These are phyloP conservation scores for Parotia lawesii DNA, from an alignment of 2,113 vertebrate genomes.

Conservation along the genomic window DNA sequence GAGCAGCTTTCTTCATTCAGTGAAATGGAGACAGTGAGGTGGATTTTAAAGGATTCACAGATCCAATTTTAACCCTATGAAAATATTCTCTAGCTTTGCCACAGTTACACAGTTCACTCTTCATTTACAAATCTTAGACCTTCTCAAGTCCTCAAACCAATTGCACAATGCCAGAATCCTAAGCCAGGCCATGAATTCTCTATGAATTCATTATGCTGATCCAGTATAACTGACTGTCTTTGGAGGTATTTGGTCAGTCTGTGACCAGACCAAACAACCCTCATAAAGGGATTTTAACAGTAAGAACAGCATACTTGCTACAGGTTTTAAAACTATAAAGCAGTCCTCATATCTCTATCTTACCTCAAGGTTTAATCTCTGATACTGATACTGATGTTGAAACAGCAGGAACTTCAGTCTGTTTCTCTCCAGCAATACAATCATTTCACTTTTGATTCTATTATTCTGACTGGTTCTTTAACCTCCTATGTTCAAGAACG, in stretches of 20 bases:
- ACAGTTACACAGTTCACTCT: neutral
- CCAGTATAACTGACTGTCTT: neutral
- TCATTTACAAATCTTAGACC: neutral
- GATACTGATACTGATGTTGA: neutral
- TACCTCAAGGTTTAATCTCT: neutral
- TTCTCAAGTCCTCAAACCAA: neutral
- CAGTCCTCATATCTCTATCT: neutral
- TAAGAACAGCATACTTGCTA: neutral
- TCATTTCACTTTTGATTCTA: neutral
- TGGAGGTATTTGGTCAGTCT: neutral
- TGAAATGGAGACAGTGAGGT: neutral
- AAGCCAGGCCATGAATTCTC: neutral
- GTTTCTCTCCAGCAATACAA: neutral
- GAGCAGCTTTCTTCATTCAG: neutral
- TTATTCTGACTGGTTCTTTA: neutral
- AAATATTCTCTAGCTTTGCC: neutral
- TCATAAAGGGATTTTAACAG: neutral
- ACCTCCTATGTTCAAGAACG: neutral
- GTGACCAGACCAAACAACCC: neutral
- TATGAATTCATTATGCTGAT: neutral
- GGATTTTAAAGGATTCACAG: neutral
- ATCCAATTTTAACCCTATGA: neutral
- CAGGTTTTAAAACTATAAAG: neutral
- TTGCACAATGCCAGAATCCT: neutral
- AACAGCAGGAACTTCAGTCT: neutral